Percentiles rank a stretch among this genome's conserved stretches.
These are phyloP conservation scores for Sycophila sp. DNA, from an alignment of 1,140 invertebrate genomes.

Conservation along the genomic window DNA sequence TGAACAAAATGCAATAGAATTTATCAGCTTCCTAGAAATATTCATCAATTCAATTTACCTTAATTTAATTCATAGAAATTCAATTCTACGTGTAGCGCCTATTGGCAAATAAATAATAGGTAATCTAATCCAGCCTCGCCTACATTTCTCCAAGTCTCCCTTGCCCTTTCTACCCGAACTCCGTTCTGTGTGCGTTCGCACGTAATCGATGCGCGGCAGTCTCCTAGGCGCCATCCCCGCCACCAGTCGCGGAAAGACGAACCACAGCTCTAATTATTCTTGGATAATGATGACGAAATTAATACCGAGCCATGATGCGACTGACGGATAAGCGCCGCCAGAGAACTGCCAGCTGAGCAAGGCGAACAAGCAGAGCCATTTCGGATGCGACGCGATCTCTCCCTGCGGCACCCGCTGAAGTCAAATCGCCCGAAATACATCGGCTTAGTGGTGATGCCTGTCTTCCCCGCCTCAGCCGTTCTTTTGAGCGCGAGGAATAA, in stretches of 20 bases:
- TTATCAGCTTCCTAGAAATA: too few species aligned
- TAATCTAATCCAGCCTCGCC: background rate
- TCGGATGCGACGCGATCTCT: background rate
- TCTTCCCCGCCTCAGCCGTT: background rate
- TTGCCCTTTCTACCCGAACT: background rate
- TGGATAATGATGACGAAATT: conserved; percentile 24
- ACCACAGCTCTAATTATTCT: conserved; percentile 16
- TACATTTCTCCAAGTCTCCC: background rate
- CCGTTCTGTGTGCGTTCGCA: conserved; percentile 13
- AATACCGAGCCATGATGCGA: conserved; percentile 9
- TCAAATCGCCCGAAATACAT: conserved; percentile 11
- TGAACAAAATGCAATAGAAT: too few species aligned
- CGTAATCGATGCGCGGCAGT: conserved; percentile 40
- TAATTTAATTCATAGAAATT: too few species aligned
- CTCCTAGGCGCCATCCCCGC: background rate
- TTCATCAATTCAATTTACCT: too few species aligned
- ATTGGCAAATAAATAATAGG: background rate
- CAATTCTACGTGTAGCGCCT: too few species aligned
- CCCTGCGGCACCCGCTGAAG: background rate
- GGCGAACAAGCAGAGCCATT: too few species aligned
- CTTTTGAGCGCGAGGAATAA: background rate
- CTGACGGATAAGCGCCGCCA: conserved; percentile 26
- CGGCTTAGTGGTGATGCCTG: background rate
- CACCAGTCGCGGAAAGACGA: background rate
- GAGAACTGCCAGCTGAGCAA: too few species aligned